Evolutionary conservation across 2,888 invertebrate genomes (phyloP), one percentile per base, ranked within the genome.

Genomic region (Nasonovia ribisnigri): DNA sequence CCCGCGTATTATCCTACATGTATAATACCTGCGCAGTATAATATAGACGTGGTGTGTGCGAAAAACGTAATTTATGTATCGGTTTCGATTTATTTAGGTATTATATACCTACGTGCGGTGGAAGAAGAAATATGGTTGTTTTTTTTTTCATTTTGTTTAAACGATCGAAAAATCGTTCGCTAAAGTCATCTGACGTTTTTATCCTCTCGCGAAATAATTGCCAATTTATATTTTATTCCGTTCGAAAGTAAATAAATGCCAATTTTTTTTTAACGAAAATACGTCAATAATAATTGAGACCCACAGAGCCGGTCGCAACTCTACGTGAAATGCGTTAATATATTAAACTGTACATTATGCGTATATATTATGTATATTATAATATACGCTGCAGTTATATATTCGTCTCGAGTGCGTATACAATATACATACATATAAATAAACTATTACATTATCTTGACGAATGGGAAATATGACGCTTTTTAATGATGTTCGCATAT

Each of bases 141-240:
- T 46, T 87, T n/a, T 60, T n/a, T 60, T 46, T 20, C 1, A 3
- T 29, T 67, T 77, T 36, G 36, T 36, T 13, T 26, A 43, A 84
- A 91, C 29, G 42, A 36, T 91, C 51, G 29, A 42, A 84, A 67
- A 77, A 77, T 77, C 48, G 77, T 90, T 43, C 36, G 29, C 36
- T 46, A 5, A 42, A 57, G 48, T 84, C 54, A 54, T 91, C 54
- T 84, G 84, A 91, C 84, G 84, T 91, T 91, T 84, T 91, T 86
- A 86, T 91, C 91, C 57, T 10, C 57, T 10, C 46, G 24, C 29
- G n/a, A 86, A 84, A 91, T 91, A 91, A 91, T 91, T 91, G 91
- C 84, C 91, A 91, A 91, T 91, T 91, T 91, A 86, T 91, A 57
- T 91, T 77, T 84, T 91, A 91, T 54, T 91, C n/a, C 46, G 43